Conservation (phyloP, 2,888 invertebrate species). For the Pilophorus perplexus region DNA sequence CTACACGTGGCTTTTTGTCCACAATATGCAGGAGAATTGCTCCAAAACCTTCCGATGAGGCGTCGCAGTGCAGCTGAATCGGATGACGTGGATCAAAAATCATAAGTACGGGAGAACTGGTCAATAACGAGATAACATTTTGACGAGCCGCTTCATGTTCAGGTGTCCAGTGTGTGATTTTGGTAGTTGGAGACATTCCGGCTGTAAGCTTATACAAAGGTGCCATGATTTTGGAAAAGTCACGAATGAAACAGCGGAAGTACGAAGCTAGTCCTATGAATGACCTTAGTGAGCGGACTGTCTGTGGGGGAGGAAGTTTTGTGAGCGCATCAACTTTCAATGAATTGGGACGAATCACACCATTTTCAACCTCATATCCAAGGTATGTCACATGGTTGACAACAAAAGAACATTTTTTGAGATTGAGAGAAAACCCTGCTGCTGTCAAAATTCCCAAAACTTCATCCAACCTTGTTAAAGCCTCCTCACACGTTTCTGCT, state of each 20-base stretch:
- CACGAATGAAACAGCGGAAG: slow-evolving; percentile 11
- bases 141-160: slow-evolving; percentile 9
- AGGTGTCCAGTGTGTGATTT: slow-evolving; percentile 3
- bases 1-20: background rate
- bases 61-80: slow-evolving; percentile 24
- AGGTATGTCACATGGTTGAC: background rate
- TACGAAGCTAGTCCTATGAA: slow-evolving; percentile 8
- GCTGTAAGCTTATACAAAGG: too few relatives aligned
- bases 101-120: slow-evolving; percentile 10
- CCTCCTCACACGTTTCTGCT: background rate
- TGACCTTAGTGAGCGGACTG: slow-evolving; percentile 2
- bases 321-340: slow-evolving; percentile 1
- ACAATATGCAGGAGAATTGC: slow-evolving; percentile 16
- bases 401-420: background rate
- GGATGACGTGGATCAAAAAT: slow-evolving; percentile 21
- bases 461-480: slow-evolving; percentile 1
- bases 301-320: slow-evolving; percentile 1
- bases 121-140: slow-evolving; percentile 11
- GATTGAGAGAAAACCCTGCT: slow-evolving; percentile 8
- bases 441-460: background rate
- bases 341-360: slow-evolving; percentile 7
- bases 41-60: slow-evolving; percentile 3
- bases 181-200: background rate
- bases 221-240: slow-evolving; percentile 10
- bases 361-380: background rate